A percentile compares a stretch with the other conserved stretches of the same genome.
Conservation (phyloP, 2,888 invertebrate genomes). For the Cheilosia scutellata region DNA sequence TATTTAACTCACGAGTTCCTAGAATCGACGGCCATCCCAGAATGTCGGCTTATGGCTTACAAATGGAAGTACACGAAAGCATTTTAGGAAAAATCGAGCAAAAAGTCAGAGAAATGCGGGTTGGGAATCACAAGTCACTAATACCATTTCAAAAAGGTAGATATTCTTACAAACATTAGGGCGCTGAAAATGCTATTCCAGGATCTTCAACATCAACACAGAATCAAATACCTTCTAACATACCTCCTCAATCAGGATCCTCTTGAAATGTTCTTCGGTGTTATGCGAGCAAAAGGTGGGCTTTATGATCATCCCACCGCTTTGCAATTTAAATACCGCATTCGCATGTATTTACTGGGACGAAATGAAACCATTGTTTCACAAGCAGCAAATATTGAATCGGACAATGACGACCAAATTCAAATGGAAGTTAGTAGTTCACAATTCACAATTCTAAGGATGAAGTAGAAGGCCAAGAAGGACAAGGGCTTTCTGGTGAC, state of each 20-base stretch:
- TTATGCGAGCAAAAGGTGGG: constrained; percentile 2
- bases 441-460: neutral
- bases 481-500: no score
- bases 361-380: neutral
- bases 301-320: constrained; percentile 39
- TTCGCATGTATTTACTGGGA: no score
- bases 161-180: constrained; percentile 73
- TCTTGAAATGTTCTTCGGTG: no score
- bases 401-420: neutral
- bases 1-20: constrained; percentile 60
- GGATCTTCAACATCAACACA: no score
- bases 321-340: neutral
- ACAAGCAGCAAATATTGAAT: neutral
- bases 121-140: neutral
- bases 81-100: neutral
- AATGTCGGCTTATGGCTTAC: no score
- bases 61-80: neutral
- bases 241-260: no score
- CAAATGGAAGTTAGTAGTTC: neutral
- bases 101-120: neutral
- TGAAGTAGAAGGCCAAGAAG: neutral
- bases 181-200: constrained; percentile 62
- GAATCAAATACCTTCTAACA: no score
- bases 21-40: no score
- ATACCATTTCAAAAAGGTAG: constrained; percentile 76